Evolutionary conservation across 2,797 vertebrate genomes (phyloP), one percentile per base, ranked within the genome.

Genomic region (Karalla daura): DNA sequence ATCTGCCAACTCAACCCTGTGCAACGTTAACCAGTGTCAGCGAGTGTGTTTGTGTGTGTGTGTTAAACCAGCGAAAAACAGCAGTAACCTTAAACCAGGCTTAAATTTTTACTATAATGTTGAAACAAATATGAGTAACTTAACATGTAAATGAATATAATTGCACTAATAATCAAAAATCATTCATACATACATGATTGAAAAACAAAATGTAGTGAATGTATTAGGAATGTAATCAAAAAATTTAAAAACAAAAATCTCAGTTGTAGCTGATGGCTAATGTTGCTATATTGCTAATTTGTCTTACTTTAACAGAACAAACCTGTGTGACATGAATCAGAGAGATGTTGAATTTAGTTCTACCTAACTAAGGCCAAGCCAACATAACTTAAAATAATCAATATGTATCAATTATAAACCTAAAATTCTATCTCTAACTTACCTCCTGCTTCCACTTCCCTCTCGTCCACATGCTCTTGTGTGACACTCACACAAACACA

Each of bases 1-100:
- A 36, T 59, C 64, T 76, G 80, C 70, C 83, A 73, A 61, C 70
- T 74, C n/a, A 65, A 36, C 3, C 41, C 63, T 20, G 59, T 21
- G 69, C 28, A 17, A 81, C 69, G 55, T 23, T 76, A 74, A 63
- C 68, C 72, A 78, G 70, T 0, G 3, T 11, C 14, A 1, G 23
- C 6, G 44, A 59, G 62, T 56, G 51, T 59, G 24, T 52, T 11
- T 51, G 18, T 39, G 12, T 39, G 17, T 28, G 32, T 51, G 40
- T 28, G 23, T 18, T 12, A 37, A 50, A 28, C 23, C 15, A 15
- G 12, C 7, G n/a, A 17, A 55, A 35, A 2, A 7, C 21, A 35
- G 12, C 2, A 14, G 11, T 3, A 27, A 32, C 5, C 12, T 20
- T 7, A 10, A 10, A 47, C 1, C 2, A 18, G 7, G 30, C 10